Evolutionary conservation across 2,888 invertebrate species (phyloP).

Genomic region (Caenorhabditis sulstoni): DNA sequence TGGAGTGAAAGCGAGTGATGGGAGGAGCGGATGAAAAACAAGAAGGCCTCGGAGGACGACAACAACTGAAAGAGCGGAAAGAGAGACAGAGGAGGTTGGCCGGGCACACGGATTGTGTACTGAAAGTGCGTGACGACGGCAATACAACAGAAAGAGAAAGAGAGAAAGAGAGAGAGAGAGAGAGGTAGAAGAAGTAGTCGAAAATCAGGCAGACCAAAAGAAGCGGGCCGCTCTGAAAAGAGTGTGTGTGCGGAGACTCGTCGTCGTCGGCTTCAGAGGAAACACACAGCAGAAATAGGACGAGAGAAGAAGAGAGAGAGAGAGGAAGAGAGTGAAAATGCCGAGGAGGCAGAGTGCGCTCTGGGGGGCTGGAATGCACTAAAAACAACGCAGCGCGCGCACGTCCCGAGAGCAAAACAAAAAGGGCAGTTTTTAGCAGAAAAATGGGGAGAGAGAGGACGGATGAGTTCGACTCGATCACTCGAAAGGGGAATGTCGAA

Average conservation of each 20-base stretch:
- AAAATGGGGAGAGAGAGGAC: too few relatives aligned
- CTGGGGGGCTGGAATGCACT: conserved; percentile 45
- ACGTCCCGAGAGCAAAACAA: conserved; percentile 48
- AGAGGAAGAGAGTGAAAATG: conserved; percentile 31
- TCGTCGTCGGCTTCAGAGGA: too few relatives aligned
- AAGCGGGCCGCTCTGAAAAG: conserved; percentile 24
- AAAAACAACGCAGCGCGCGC: conserved; percentile 51
- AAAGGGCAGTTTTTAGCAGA: conserved; percentile 44
- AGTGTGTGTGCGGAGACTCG: conserved; percentile 5
- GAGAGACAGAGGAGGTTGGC: conserved; percentile 4
- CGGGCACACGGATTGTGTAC: conserved; percentile 54
- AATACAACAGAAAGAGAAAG: conserved; percentile 4
- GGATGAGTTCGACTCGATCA: conserved; percentile 36
- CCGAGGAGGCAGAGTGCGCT: conserved; percentile 5
- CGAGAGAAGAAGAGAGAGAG: not conserved
- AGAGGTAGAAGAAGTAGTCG: conserved; percentile 27
- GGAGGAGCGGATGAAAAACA: conserved; percentile 8
- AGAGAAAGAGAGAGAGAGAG: conserved; percentile 8
- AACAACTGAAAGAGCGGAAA: conserved; percentile 16
- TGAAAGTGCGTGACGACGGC: conserved; percentile 46
- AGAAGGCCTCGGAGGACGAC: conserved; percentile 13
- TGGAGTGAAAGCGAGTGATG: conserved; percentile 22
- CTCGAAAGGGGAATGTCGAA: conserved; percentile 10
- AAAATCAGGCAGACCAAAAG: conserved; percentile 57
- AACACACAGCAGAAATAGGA: not conserved